Evolutionary conservation across 2,888 invertebrate species (phyloP).

Genomic region (Harmothoe impar): DNA sequence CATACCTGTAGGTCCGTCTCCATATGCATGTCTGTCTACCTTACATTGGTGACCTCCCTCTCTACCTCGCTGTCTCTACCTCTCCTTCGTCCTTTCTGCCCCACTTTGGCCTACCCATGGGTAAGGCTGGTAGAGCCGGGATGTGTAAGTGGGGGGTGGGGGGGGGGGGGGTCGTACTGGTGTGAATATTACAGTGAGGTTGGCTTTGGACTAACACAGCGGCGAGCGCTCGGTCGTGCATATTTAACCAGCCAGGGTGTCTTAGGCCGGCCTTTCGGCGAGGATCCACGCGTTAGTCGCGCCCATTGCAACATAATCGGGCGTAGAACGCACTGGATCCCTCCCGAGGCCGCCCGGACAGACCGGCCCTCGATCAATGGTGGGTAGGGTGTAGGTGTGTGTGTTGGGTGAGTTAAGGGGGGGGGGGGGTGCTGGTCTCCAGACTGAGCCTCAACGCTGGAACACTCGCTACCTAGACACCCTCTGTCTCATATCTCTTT

Average conservation of each 20-base stretch:
- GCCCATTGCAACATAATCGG: slow-evolving; percentile 49
- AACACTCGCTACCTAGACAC: background rate
- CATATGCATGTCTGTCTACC: no score
- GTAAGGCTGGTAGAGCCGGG: no score
- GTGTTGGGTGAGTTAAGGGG: background rate
- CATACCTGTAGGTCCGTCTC: no score
- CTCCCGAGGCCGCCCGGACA: background rate
- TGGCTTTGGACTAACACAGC: slow-evolving; percentile 17
- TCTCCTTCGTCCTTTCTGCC: no score
- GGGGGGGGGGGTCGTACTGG: background rate
- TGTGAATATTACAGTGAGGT: slow-evolving; percentile 8
- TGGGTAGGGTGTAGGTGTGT: background rate
- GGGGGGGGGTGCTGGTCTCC: background rate
- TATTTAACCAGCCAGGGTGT: background rate
- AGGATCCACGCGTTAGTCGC: slow-evolving; percentile 8
- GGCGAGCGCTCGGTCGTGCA: background rate
- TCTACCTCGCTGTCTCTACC: no score
- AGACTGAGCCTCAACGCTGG: background rate
- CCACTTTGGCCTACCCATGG: no score
- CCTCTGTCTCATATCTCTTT: background rate
- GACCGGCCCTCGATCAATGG: slow-evolving; percentile 28
- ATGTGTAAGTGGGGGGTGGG: no score
- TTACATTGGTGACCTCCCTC: no score
- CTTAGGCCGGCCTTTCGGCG: background rate
- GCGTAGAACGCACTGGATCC: slow-evolving; percentile 31